Conservation (phyloP, 2,888 invertebrate genomes). For the Timema podura region DNA sequence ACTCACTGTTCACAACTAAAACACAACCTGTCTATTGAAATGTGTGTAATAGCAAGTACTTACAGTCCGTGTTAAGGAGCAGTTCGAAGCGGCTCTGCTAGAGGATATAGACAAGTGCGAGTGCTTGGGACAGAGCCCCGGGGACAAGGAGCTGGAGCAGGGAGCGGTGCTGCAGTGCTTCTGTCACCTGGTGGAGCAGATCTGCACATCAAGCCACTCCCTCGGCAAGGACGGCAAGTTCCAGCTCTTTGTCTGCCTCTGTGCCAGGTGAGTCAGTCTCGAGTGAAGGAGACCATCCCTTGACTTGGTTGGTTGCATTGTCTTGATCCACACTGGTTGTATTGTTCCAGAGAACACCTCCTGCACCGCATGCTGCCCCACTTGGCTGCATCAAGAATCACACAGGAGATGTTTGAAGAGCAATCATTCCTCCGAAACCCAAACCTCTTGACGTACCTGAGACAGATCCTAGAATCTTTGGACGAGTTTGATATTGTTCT, state of each 20-base stretch:
- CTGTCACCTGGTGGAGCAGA: slow-evolving; percentile 84
- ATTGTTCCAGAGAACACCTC: slow-evolving; percentile 71
- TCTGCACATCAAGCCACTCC: slow-evolving; percentile 76
- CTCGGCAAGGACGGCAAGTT: slow-evolving; percentile 98
- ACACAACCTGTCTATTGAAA: no score
- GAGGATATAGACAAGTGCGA: not conserved
- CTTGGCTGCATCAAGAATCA: slow-evolving; percentile 84
- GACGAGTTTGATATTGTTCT: slow-evolving; percentile 84
- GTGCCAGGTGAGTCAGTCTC: slow-evolving; percentile 70
- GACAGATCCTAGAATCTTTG: slow-evolving; percentile 85
- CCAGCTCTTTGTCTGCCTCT: slow-evolving; percentile 91
- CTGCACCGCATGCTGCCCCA: slow-evolving; percentile 88
- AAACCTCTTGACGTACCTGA: slow-evolving; percentile 78
- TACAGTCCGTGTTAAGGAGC: slow-evolving; percentile 73
- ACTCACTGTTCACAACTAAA: no score
- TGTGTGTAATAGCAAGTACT: no score
- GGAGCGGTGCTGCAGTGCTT: slow-evolving; percentile 50
- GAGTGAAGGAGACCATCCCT: no score
- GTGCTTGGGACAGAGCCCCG: slow-evolving; percentile 13
- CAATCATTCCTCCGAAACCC: slow-evolving; percentile 88
- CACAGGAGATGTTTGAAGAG: slow-evolving; percentile 92
- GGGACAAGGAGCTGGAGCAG: not conserved
- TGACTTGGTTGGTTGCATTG: no score
- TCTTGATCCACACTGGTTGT: no score
- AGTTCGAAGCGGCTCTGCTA: slow-evolving; percentile 63